Evolutionary conservation across 1,140 invertebrate genomes (phyloP).

Genomic region (Drosophila kikkawai): DNA sequence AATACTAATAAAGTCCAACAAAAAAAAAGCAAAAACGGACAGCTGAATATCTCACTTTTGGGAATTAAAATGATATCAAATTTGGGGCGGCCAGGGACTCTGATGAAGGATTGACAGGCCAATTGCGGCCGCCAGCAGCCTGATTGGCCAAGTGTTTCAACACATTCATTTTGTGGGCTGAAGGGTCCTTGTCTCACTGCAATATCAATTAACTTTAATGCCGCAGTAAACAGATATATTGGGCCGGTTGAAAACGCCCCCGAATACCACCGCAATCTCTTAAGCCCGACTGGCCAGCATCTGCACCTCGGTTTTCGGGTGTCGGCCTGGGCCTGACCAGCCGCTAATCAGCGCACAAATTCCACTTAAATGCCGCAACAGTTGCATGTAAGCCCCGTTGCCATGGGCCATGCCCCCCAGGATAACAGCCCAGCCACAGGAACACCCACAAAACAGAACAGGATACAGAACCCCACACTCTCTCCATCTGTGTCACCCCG

Average conservation of each 20-base stretch:
- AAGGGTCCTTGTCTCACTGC: constrained; percentile 7
- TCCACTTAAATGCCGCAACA: constrained; percentile 68
- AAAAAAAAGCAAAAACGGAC: constrained; percentile 13
- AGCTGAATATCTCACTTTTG: constrained; percentile 35
- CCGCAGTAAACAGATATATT: constrained; percentile 21
- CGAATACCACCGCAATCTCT: constrained; percentile 64
- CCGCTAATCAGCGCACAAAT: constrained; percentile 73
- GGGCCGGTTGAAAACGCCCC: constrained; percentile 7
- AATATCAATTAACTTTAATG: constrained; percentile 43
- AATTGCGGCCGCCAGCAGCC: constrained; percentile 8
- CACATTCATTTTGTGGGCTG: constrained; percentile 4
- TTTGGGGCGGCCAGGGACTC: constrained; percentile 10
- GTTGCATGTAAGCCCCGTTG: constrained; percentile 48
- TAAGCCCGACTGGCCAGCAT: constrained; percentile 48
- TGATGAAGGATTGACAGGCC: constrained; percentile 37
- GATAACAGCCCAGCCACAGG: constrained; percentile 26
- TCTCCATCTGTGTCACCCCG: background rate
- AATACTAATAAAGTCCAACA: constrained; percentile 63
- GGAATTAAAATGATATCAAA: constrained; percentile 65
- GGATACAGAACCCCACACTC: background rate
- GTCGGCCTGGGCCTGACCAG: constrained; percentile 30
- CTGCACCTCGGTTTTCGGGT: constrained; percentile 34
- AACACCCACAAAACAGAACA: background rate
- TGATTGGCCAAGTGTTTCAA: constrained; percentile 10
- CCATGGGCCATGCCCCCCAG: constrained; percentile 18